Base-by-base conservation (phyloP, 1,140 invertebrate genomes). In the Goniozus legneri region DNA sequence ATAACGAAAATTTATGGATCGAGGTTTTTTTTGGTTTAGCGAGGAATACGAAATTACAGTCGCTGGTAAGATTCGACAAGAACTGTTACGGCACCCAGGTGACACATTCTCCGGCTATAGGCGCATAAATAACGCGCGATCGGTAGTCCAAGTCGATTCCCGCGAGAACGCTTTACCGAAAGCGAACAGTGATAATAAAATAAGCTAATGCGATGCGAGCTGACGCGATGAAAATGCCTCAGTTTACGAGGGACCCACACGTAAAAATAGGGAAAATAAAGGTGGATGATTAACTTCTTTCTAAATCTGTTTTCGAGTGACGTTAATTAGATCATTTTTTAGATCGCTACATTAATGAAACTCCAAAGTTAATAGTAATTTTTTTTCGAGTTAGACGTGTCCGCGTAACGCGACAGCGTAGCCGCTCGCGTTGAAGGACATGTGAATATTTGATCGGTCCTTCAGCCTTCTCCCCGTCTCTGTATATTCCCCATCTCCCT, bases 401-500 rank as follows among this genome's bases (percentile, higher is more conserved):
- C n/a, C n/a, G n/a, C n/a, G n/a, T n/a, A n/a, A n/a, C n/a, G n/a
- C n/a, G n/a, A n/a, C n/a, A n/a, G n/a, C n/a, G n/a, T 60, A 43
- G 45, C 58, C 60, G 65, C 64, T 65, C 67, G 55, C 62, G 60
- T 70, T 71, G 58, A 71, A 64, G 65, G 44, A 65, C 66, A 64
- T 62, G 58, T 76, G 64, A 73, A 76, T 75, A 76, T 75, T 76
- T 75, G 61, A 76, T 66, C 58, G 62, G 65, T 66, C 64, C 71
- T 76, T 72, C 61, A 73, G 62, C 69, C 62, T 59, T n/a, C 60
- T 60, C 56, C 57, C 56, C 57, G 41, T 50, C 46, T 54, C 50
- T 55, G 47, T 58, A 59, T 46, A 53, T 41, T 52, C 54, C 27
- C 49, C 44, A 49, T 44, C 59, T 59, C 58, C 63, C 58, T 56